Evolutionary conservation across 2,888 invertebrate species (phyloP), one percentile per base, ranked within the genome.

Genomic region (Trachelus troglodyta): DNA sequence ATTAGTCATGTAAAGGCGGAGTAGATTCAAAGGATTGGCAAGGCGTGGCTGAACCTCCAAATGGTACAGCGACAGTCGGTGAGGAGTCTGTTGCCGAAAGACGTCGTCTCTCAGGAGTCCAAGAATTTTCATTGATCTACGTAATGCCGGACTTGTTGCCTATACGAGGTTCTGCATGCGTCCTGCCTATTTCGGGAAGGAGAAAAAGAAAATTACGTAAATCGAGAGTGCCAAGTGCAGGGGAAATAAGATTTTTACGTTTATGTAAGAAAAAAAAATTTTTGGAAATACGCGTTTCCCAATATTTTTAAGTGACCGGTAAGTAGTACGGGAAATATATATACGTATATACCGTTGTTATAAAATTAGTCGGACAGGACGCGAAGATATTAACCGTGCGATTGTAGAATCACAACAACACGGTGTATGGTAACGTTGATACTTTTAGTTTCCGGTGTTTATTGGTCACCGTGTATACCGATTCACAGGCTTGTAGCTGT

Each of bases 371-470:
- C 40, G 40, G 40, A 40, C 40, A 40, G 40, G 40, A 40, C 40
- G 15, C 40, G 40, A 40, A 40, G 31, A 75, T 77, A 69, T 73
- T 23, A 77, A 35, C 31, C 76, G 73, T 74, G 69, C 69, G 69
- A 69, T 69, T 33, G 69, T 71, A 81, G 81, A 85, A 84, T 85
- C 83, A 83, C 79, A 85, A 82, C 78, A 83, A 12, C 31, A 30
- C 81, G 86, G 87, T 88, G 87, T 89, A 87, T 81, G 84, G 85
- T 89, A 87, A 88, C 87, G 88, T 88, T 88, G 87, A 86, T 84
- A 83, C 83, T 84, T 85, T 86, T 82, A 87, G 85, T 89, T 90
- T 90, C 90, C 90, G 89, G 90, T 90, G 89, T 89, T 89, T 89
- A 86, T 87, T 85, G 86, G 83, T 83, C 83, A 79, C 81, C 82